phyloP scores from a whole-genome alignment of 23 tunicate species.

The Trididemnum miniatum region DNA sequence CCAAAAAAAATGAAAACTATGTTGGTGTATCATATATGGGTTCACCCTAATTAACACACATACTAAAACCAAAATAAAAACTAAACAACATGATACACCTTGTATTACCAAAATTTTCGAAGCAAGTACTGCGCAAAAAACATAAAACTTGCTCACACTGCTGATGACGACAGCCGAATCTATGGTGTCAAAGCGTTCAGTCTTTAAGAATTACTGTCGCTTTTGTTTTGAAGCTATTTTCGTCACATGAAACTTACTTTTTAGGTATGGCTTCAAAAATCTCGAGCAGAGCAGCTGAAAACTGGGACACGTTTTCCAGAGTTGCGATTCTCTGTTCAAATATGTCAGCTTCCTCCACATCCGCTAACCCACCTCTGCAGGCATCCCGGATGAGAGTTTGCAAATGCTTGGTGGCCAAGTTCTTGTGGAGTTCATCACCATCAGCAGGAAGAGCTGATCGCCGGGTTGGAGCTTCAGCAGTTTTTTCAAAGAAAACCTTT shows the following conservation, averaged over 20 bases:
- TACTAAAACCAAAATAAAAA: too few species aligned
- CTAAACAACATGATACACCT: too few species aligned
- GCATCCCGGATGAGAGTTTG: slow-evolving; percentile 45
- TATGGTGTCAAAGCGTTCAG: too few species aligned
- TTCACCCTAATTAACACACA: too few species aligned
- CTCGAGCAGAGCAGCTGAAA: slow-evolving; percentile 41
- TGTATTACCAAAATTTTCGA: too few species aligned
- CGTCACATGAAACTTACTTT: slow-evolving; percentile 50
- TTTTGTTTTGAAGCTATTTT: too few species aligned
- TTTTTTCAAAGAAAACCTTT: slow-evolving; percentile 11
- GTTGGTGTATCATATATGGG: too few species aligned
- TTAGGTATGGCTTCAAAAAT: slow-evolving; percentile 36
- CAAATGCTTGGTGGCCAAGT: slow-evolving; percentile 29
- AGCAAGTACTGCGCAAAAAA: too few species aligned
- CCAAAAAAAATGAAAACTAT: too few species aligned
- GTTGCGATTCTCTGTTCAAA: slow-evolving; percentile 44
- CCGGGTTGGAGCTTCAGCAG: slow-evolving; percentile 26
- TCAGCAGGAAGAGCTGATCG: slow-evolving; percentile 40
- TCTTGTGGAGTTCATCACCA: slow-evolving; percentile 46
- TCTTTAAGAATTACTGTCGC: too few species aligned
- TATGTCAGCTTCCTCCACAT: slow-evolving; percentile 47
- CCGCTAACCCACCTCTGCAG: slow-evolving; percentile 41
- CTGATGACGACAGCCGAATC: too few species aligned
- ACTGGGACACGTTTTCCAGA: slow-evolving; percentile 45
- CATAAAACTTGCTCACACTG: too few species aligned